phyloP scores from a whole-genome alignment of 2,113 vertebrate species.

The Thamnaconus septentrionalis region DNA sequence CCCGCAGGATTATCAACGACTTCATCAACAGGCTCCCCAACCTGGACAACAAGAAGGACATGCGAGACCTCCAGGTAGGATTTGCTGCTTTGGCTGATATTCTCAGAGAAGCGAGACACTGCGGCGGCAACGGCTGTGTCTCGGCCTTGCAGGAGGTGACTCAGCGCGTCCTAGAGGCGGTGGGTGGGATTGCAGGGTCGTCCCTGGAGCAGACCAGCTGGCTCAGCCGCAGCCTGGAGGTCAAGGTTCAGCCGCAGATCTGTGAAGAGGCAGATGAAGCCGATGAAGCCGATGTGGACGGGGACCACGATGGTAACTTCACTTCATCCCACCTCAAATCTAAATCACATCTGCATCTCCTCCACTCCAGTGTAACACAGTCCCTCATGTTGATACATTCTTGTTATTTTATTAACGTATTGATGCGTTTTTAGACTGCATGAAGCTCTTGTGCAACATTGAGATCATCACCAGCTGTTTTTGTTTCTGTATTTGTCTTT shows the following conservation, averaged over 20 bases:
- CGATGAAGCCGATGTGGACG: slow-evolving; percentile 73
- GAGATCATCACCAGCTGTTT: background rate
- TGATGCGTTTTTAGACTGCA: too few relatives aligned
- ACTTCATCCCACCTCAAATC: background rate
- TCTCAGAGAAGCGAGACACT: background rate
- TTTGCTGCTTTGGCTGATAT: background rate
- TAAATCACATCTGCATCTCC: background rate
- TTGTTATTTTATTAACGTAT: background rate
- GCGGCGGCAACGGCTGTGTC: background rate
- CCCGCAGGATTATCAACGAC: slow-evolving; percentile 89
- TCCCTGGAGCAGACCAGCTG: slow-evolving; percentile 98
- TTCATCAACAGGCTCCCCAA: slow-evolving; percentile 88
- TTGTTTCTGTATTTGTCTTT: background rate
- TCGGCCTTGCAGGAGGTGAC: slow-evolving; percentile 84
- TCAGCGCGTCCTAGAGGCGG: slow-evolving; percentile 90
- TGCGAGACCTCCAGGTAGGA: slow-evolving; percentile 89
- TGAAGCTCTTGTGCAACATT: background rate
- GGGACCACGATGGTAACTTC: slow-evolving; percentile 75
- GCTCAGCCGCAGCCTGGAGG: slow-evolving; percentile 95
- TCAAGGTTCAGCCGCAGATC: slow-evolving; percentile 94
- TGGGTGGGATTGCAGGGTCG: slow-evolving; percentile 90
- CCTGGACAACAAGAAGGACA: slow-evolving; percentile 93
- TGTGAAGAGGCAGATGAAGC: slow-evolving; percentile 80
- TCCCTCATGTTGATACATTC: background rate
- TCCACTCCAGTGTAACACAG: background rate